Evolutionary conservation across 2,113 vertebrate species (phyloP), one percentile per base, ranked within the genome.

Genomic region (Melanocharis versteri): DNA sequence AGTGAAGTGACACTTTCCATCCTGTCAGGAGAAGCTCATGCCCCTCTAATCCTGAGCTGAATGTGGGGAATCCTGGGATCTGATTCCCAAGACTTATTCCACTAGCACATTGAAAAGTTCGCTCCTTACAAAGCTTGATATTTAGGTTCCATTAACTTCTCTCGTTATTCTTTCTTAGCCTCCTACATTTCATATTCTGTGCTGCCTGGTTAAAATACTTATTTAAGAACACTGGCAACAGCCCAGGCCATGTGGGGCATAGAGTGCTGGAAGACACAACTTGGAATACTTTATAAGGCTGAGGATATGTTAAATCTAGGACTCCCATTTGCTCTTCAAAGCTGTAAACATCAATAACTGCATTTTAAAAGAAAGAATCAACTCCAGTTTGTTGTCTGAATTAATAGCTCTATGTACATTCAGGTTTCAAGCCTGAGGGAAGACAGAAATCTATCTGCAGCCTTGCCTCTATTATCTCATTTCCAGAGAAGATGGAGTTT

Each of bases 281-380:
- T 37, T 86, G 40, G n/a, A 90, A 95, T 88, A 83, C 66, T 80
- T 80, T 90, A 62, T 9, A 83, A 93, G 28, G 28, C 37, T 61
- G n/a, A 82, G 44, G 33, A 62, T 30, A 51, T 54, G 81, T 77
- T 92, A 89, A 87, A 91, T 57, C 60, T 47, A 64, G 26, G 31
- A 62, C 9, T 83, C 58, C 12, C 26, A 35, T 90, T 90, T 93
- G 66, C 50, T 92, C 53, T 93, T 85, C 50, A 72, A 83, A 83
- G 66, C 66, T 80, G 45, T 85, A 95, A 93, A 76, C 66, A 80
- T 83, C 78, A 85, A 65, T 87, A 92, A 69, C 31, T 40, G 7
- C 13, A 83, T 94, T 96, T 87, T 85, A 69, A 85, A 91, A 90
- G 39, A 81, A 93, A 95, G 47, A 91, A 76, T 35, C 40, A 48